phyloP scores from a whole-genome alignment of 2,113 vertebrate species.

The Telmatochromis sp. region DNA sequence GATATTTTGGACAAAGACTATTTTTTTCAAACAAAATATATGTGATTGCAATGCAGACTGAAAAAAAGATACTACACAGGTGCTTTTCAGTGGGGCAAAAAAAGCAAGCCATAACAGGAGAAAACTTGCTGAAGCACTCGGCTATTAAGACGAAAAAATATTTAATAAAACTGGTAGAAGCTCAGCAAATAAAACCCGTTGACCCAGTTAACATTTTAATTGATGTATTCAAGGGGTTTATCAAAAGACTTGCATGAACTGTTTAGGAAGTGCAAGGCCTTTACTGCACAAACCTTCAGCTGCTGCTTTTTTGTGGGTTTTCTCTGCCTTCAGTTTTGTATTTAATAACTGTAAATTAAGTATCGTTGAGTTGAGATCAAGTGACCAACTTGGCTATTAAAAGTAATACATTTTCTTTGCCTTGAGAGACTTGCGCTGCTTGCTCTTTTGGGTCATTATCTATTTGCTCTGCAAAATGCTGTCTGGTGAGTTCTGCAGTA shows the following conservation, averaged over 20 bases:
- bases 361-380: not conserved
- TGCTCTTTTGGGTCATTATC: not conserved
- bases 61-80: not conserved
- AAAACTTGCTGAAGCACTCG: not conserved
- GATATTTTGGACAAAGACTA: not conserved
- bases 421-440: not conserved
- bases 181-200: not conserved
- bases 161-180: not conserved
- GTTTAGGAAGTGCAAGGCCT: not conserved
- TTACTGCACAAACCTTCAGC: not conserved
- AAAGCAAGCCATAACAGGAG: not conserved
- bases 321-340: not conserved
- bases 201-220: fast-evolving
- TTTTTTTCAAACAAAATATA: not conserved
- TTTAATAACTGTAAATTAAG: not conserved
- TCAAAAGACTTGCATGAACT: not conserved
- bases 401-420: not conserved
- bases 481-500: not conserved
- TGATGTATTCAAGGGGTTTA: not conserved
- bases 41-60: not conserved
- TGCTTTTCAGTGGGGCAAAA: not conserved
- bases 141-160: not conserved
- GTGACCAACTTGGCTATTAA: not conserved
- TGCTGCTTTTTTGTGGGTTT: not conserved
- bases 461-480: not conserved